phyloP scores from a whole-genome alignment of 2,113 vertebrate genomes.

The Mugil cephalus region DNA sequence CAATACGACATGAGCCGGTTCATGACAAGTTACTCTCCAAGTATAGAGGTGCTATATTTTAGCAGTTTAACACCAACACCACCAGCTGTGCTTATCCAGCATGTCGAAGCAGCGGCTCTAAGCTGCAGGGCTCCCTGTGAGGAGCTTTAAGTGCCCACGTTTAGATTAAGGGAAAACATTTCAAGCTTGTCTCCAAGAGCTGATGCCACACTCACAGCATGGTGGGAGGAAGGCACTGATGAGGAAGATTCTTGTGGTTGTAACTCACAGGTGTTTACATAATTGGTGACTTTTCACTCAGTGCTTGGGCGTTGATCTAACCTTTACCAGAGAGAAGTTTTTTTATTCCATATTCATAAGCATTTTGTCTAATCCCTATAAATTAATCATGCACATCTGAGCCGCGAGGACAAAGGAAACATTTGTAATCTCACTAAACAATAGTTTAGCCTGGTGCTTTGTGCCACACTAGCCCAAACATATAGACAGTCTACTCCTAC shows the following conservation, averaged over 20 bases:
- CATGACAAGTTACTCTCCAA: not conserved
- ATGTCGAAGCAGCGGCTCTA: slow-evolving; percentile 14
- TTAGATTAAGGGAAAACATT: slow-evolving; percentile 1
- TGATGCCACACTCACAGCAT: not conserved
- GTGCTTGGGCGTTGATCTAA: not conserved
- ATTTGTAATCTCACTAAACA: too few relatives aligned
- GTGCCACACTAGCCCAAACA: not conserved
- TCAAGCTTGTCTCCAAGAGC: not conserved
- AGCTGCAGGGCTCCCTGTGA: slow-evolving; percentile 12
- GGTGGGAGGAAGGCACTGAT: not conserved
- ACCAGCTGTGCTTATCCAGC: slow-evolving; percentile 57
- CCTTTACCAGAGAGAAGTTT: too few relatives aligned
- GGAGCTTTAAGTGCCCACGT: not conserved
- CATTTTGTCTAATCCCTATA: too few relatives aligned
- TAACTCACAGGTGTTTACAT: not conserved
- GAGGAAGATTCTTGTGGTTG: not conserved
- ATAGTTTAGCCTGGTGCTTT: not conserved
- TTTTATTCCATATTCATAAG: too few relatives aligned
- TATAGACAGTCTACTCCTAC: too few relatives aligned
- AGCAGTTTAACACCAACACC: slow-evolving; percentile 40
- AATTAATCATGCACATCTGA: too few relatives aligned
- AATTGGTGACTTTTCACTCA: not conserved
- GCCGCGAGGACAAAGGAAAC: too few relatives aligned
- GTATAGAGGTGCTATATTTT: slow-evolving; percentile 18
- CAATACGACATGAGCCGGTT: not conserved